phyloP scores from a whole-genome alignment of 1,140 invertebrate species.

The Hycleus phaleratus region DNA sequence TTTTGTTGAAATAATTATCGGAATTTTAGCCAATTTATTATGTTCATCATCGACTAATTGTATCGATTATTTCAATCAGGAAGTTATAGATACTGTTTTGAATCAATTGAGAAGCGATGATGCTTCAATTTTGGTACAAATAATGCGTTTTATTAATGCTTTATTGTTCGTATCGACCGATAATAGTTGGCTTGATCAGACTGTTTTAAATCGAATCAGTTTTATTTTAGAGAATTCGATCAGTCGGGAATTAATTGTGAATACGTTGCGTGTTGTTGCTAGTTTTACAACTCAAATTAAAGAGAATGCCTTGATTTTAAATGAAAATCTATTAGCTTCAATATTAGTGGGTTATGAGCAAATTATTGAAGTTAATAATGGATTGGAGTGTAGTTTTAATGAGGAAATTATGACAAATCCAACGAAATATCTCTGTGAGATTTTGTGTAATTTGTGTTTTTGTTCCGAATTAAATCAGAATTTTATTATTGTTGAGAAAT shows the following conservation, averaged over 20 bases:
- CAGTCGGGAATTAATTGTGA: conserved; percentile 50
- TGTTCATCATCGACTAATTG: conserved; percentile 40
- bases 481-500: no score
- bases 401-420: no score
- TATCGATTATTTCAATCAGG: conserved; percentile 29
- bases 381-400: no score
- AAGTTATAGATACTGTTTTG: conserved; percentile 42
- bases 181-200: conserved; percentile 21
- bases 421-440: no score
- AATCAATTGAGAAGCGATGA: conserved; percentile 52
- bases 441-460: no score
- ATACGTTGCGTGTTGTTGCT: conserved; percentile 36
- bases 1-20: conserved; percentile 63
- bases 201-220: conserved; percentile 46
- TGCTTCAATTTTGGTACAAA: conserved; percentile 54
- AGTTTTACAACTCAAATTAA: no score
- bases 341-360: no score
- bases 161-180: conserved; percentile 23
- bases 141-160: conserved; percentile 56
- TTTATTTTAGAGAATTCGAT: conserved; percentile 62
- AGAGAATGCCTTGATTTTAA: no score
- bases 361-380: no score
- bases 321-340: no score
- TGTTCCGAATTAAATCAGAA: no score
- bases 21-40: conserved; percentile 66